Percentiles rank a stretch among this genome's conserved stretches.
These are phyloP conservation scores for Himalopsyche anomala DNA, from an alignment of 2,888 invertebrate genomes.

Conservation along the genomic window DNA sequence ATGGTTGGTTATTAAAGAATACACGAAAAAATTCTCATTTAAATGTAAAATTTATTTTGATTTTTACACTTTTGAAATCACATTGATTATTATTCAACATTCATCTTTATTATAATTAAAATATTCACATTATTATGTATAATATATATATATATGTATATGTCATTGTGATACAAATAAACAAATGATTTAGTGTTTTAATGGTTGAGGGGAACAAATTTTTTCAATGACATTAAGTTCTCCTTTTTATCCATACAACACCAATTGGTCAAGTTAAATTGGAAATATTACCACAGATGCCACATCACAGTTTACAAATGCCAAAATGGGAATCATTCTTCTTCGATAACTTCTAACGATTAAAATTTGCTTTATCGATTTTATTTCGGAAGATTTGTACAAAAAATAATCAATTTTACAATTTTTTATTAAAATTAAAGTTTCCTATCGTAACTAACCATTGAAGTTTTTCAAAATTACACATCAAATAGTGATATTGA, in stretches of 20 bases:
- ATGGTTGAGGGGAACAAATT: constrained; percentile 53
- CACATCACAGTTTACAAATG: constrained; percentile 58
- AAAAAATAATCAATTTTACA: not conserved
- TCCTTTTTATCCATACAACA: constrained; percentile 64
- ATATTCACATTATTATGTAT: constrained; percentile 77
- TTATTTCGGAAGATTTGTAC: constrained; percentile 37
- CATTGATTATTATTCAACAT: constrained; percentile 76
- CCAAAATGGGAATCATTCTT: constrained; percentile 36
- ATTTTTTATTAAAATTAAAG: no score
- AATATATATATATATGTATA: constrained; percentile 44
- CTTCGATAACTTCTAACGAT: not conserved
- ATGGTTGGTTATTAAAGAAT: no score
- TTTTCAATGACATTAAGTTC: constrained; percentile 53
- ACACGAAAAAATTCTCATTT: constrained; percentile 61
- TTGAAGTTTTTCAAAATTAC: no score
- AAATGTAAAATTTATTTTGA: constrained; percentile 79
- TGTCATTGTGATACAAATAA: constrained; percentile 59
- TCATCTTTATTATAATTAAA: constrained; percentile 81
- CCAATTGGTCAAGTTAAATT: constrained; percentile 64
- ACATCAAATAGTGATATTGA: no score
- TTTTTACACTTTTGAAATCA: constrained; percentile 80
- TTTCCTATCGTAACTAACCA: not conserved
- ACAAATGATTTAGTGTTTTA: constrained; percentile 58
- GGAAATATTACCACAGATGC: constrained; percentile 65
- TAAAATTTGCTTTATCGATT: not conserved